Evolutionary conservation across 1,140 invertebrate genomes (phyloP), one percentile per base, ranked within the genome.

Genomic region (Archivesica marissinica): DNA sequence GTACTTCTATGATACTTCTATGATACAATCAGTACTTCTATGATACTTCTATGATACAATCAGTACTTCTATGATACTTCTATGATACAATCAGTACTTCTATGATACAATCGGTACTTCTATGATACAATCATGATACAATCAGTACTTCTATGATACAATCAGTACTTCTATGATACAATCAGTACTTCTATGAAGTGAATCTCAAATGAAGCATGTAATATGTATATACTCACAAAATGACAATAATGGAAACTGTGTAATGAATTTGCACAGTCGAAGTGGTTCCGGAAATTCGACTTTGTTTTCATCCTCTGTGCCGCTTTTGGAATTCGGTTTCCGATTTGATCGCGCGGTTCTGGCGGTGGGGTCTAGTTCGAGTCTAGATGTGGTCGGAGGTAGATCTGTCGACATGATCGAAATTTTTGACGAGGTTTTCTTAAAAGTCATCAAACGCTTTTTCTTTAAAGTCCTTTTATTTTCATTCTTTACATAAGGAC

Each of bases 191-290:
- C n/a, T n/a, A n/a, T n/a, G n/a, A n/a, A n/a, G n/a, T n/a, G n/a
- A n/a, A n/a, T n/a, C n/a, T n/a, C n/a, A n/a, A n/a, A n/a, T n/a
- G n/a, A n/a, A n/a, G n/a, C n/a, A n/a, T n/a, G n/a, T n/a, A n/a
- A n/a, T n/a, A n/a, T n/a, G n/a, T n/a, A n/a, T n/a, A 70, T 50
- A 76, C 70, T 76, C 68, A 84, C 70, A 75, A 66, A 84, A 82
- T 23, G 64, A 74, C 23, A 47, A 4, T 11, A 82, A 9, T 7
- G 80, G 80, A 35, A 61, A 83, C 17, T 25, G 59, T 11, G 80
- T 59, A 7, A 83, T 44, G 33, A 83, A 9, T 83, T 75, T 83
- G 25, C 80, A 83, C 17, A 83, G 33, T 33, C 25, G 33, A 0
- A 83, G 41, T 11, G 80, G 70, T 38, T 83, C 41, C n/a, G 50